Evolutionary conservation across 1,140 invertebrate species (phyloP).

Genomic region (Prorops nasuta): DNA sequence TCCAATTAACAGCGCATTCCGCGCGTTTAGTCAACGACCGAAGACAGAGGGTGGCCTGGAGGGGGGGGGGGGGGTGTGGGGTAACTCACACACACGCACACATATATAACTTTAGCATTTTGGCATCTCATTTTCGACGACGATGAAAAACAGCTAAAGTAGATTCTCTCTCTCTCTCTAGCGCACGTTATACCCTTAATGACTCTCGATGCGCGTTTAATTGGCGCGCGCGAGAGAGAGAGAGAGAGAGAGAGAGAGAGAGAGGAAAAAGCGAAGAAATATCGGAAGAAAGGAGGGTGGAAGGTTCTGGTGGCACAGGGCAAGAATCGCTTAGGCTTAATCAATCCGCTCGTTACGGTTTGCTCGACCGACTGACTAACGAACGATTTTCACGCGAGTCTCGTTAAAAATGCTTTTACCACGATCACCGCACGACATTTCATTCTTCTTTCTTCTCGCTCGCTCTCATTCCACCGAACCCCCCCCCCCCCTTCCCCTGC

Average conservation of each 20-base stretch:
- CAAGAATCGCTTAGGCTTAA: constrained; percentile 28
- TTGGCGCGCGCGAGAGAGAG: constrained; percentile 26
- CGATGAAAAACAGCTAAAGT: too few species aligned
- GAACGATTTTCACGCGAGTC: constrained; percentile 29
- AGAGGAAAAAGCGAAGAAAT: constrained; percentile 3
- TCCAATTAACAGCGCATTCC: too few species aligned
- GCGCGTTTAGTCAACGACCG: too few species aligned
- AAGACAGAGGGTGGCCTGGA: too few species aligned
- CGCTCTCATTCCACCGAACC: too few species aligned
- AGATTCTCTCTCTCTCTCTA: too few species aligned
- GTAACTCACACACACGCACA: too few species aligned
- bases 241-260: constrained; percentile 12
- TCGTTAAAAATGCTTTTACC: constrained; percentile 38
- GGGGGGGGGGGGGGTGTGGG: too few species aligned
- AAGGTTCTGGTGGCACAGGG: not conserved
- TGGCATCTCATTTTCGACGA: too few species aligned
- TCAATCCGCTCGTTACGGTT: constrained; percentile 38
- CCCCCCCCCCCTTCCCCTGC: not conserved
- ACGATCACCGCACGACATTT: not conserved
- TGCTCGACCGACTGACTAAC: constrained; percentile 29
- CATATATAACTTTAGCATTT: too few species aligned
- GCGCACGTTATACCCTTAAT: too few species aligned
- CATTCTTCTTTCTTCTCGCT: not conserved
- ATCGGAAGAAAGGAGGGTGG: not conserved
- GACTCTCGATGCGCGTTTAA: constrained; percentile 34